Evolutionary conservation across 2,797 vertebrate species (phyloP).

Genomic region (Sphaeramia orbicularis): DNA sequence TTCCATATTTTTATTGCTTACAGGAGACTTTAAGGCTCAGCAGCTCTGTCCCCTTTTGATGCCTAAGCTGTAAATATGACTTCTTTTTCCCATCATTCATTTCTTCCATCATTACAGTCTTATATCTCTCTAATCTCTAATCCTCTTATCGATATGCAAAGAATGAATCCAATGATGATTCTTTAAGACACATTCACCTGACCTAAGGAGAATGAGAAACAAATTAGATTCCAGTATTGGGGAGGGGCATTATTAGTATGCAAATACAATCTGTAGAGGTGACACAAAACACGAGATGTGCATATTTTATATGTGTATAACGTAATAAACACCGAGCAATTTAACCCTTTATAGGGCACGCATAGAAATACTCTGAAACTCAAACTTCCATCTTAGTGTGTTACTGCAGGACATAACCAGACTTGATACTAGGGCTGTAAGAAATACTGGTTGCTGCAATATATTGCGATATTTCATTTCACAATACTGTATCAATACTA

Average conservation of each 20-base stretch:
- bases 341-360: no score
- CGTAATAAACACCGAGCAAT: no score
- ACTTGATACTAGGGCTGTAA: no score
- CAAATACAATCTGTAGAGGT: background rate
- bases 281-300: no score
- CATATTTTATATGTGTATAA: no score
- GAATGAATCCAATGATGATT: background rate
- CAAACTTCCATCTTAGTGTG: no score
- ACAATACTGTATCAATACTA: no score
- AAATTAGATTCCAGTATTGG: background rate
- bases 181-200: background rate
- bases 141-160: slow-evolving; percentile 29
- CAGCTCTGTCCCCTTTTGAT: background rate
- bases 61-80: slow-evolving; percentile 1
- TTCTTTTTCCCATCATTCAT: slow-evolving; percentile 8
- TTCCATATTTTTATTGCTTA: background rate
- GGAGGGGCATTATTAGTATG: background rate
- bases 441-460: no score
- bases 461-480: no score
- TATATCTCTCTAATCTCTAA: slow-evolving; percentile 4
- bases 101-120: slow-evolving; percentile 5
- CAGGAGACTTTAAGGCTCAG: background rate
- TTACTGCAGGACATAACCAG: no score
- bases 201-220: background rate
- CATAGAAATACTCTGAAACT: no score